Base-by-base conservation (phyloP, 2,888 invertebrate species). In the Campoplex nolae region DNA sequence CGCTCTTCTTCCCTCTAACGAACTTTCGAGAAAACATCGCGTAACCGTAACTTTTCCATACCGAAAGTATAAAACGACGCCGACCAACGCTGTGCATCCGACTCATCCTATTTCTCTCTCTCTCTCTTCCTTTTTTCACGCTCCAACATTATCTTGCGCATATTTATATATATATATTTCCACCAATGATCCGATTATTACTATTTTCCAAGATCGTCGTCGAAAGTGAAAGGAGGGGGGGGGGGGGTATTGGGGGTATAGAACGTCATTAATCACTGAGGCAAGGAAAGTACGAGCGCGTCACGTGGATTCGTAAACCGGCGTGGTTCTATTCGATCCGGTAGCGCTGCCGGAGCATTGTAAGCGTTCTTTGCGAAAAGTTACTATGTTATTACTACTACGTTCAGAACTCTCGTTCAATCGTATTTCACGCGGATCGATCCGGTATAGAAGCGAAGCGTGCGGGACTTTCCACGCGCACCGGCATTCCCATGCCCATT, bases 1-100 rank as follows among this genome's bases (percentile, higher is more conserved):
- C 79, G 56, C 71, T 78, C 68, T 54, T 75, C 80, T 82, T 76
- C 81, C 87, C 80, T 88, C 88, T 90, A 92, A 92, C 91, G 91
- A 93, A 92, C 92, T 91, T 92, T 93, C 90, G 91, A 91, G 93
- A 93, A 93, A 93, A 93, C 92, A 92, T 93, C 90, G 88, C 86
- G 90, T 87, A 87, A 84, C 84, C 84, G 86, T 88, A 80, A 88
- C 85, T 89, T 89, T 89, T 88, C 88, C 82, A 83, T 84, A 78
- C 84, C 65, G 58, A 80, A 45, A 68, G 48, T 58, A 71, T 56
- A 32, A 32, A 73, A 54, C 77, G 54, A 77, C 79, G 86, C 80
- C 73, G 80, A 68, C 9, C 79, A 32, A 73, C 82, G 70, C 54
- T 68, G 38, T 56, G 45, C 35, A 7, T 42, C 70, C 70, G 62